Percentiles rank a stretch among this genome's conserved stretches.
These are phyloP conservation scores for Teleogryllus oceanicus DNA, from an alignment of 2,888 invertebrate species.

Conservation along the genomic window DNA sequence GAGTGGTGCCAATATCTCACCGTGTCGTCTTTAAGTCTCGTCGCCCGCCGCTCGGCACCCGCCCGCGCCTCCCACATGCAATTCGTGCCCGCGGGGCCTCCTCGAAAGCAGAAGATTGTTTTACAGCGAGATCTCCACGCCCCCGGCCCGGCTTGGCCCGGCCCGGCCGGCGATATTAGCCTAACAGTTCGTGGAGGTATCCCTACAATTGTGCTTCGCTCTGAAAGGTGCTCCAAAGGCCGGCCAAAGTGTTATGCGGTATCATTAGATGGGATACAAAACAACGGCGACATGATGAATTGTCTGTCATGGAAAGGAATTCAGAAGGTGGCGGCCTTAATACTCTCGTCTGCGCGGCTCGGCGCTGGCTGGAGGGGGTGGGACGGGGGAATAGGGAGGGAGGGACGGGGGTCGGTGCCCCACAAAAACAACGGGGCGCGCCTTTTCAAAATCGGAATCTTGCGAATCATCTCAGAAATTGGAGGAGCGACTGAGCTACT, in stretches of 20 bases:
- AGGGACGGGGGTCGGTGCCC: background rate
- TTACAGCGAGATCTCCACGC: background rate
- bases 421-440: constrained; percentile 1
- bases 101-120: background rate
- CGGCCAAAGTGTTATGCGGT: background rate
- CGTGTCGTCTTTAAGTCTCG: no score
- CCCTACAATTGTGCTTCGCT: constrained; percentile 6
- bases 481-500: background rate
- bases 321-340: constrained; percentile 9
- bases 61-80: no score
- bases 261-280: constrained; percentile 6
- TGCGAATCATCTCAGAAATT: constrained; percentile 18
- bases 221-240: background rate
- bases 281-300: constrained; percentile 18
- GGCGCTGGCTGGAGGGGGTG: no score
- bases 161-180: background rate
- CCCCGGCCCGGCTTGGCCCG: no score
- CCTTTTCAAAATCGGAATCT: constrained; percentile 18
- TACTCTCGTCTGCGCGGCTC: background rate
- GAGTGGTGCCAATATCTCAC: no score
- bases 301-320: constrained; percentile 18
- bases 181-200: background rate
- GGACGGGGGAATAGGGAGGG: no score
- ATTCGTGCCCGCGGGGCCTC: no score
- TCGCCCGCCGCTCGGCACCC: no score